A percentile compares a stretch with the other conserved stretches of the same genome.
These are phyloP conservation scores for Oconnorella tubifera DNA, from an alignment of 2,888 invertebrate species.

Conservation along the genomic window DNA sequence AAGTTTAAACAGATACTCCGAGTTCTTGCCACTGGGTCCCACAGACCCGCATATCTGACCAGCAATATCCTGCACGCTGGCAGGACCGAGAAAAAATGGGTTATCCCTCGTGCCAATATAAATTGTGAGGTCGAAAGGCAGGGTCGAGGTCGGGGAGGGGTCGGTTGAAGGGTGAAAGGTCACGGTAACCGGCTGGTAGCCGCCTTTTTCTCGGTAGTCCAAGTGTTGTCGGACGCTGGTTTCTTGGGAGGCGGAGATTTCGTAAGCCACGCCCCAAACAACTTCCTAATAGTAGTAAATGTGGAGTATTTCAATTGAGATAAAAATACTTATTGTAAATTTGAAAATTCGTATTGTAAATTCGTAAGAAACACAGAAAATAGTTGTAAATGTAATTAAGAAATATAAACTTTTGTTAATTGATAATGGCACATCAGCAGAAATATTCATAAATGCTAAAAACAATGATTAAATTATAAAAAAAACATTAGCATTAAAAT, in stretches of 20 bases:
- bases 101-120: conserved; percentile 78
- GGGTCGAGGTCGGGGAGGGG: conserved; percentile 18
- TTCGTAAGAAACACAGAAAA: no score
- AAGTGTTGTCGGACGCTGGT: conserved; percentile 72
- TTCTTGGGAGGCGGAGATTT: conserved; percentile 69
- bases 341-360: no score
- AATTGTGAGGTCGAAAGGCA: conserved; percentile 68
- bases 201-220: conserved; percentile 87
- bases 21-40: conserved; percentile 86
- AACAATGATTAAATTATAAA: no score
- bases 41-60: conserved; percentile 66
- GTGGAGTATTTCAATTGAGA: not conserved
- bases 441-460: no score
- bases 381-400: no score
- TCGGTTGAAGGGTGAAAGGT: conserved; percentile 67
- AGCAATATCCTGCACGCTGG: conserved; percentile 75
- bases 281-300: conserved; percentile 58
- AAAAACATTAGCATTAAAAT: no score
- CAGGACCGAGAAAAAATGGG: conserved; percentile 73
- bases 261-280: conserved; percentile 90
- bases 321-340: not conserved
- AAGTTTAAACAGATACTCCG: conserved; percentile 83
- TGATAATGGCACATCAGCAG: no score
- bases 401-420: no score
- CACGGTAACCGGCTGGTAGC: conserved; percentile 72